Conservation (phyloP, 2,113 vertebrate species). For the Cynocephalus volans region DNA sequence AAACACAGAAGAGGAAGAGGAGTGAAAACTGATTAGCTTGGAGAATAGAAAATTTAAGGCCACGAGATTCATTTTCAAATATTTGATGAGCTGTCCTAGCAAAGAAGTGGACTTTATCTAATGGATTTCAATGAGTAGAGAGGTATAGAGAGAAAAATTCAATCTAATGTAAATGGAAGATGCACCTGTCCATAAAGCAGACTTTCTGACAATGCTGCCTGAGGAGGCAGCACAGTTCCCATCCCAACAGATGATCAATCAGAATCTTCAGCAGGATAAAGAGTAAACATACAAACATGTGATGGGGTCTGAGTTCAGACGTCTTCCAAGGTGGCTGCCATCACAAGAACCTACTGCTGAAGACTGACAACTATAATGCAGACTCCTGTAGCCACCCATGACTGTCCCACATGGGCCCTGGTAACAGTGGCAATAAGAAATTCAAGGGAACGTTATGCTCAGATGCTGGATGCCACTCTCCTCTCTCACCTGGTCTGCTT, state of each 20-base stretch:
- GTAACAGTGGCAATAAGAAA: background rate
- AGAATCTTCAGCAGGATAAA: background rate
- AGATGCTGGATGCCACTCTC: background rate
- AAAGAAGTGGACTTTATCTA: background rate
- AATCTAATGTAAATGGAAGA: background rate
- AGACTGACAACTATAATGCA: rapidly evolving
- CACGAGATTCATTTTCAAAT: background rate
- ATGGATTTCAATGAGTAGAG: background rate
- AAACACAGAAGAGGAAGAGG: background rate
- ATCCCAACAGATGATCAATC: background rate
- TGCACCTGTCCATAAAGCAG: background rate
- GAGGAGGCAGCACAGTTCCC: background rate
- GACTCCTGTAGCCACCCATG: background rate
- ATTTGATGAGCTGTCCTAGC: background rate
- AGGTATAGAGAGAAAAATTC: background rate
- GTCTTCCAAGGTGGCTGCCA: background rate
- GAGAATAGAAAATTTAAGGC: background rate
- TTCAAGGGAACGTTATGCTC: background rate
- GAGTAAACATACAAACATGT: background rate
- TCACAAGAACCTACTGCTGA: background rate
- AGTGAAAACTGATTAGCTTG: background rate
- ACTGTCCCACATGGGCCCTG: rapidly evolving
- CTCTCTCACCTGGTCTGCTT: background rate
- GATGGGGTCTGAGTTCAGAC: no score
- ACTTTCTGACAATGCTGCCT: background rate